A percentile compares a stretch with the other conserved stretches of the same genome.
These are phyloP conservation scores for Drosophila kurseongensis DNA, from an alignment of 1,140 invertebrate species.

Conservation along the genomic window DNA sequence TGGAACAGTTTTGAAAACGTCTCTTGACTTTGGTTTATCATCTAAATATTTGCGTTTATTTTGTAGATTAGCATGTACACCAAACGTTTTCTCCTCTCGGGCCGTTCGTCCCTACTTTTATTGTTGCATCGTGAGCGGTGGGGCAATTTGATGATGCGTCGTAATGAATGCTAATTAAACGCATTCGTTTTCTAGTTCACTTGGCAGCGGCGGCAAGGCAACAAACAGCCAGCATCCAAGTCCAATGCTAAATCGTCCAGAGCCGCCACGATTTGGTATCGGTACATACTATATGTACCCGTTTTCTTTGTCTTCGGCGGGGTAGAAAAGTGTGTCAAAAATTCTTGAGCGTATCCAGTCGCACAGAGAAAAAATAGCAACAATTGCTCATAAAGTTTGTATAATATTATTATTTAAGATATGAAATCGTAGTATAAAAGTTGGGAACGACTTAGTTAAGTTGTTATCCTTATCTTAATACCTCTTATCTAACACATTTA, in stretches of 20 bases:
- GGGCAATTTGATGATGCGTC: constrained; percentile 78
- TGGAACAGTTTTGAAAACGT: constrained; percentile 73
- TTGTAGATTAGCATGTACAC: constrained; percentile 75
- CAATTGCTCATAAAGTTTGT: background rate
- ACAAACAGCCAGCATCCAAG: constrained; percentile 47
- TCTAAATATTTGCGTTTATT: constrained; percentile 77
- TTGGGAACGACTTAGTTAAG: background rate
- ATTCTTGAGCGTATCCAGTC: constrained; percentile 71
- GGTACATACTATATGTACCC: constrained; percentile 17
- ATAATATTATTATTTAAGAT: background rate
- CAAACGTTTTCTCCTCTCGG: constrained; percentile 52
- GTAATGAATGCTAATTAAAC: constrained; percentile 84
- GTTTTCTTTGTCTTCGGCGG: constrained; percentile 24
- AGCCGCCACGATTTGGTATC: constrained; percentile 16
- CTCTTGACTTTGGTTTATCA: constrained; percentile 60
- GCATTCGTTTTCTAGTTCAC: constrained; percentile 83
- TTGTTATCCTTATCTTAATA: background rate
- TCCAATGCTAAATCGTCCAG: constrained; percentile 41
- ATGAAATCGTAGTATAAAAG: background rate
- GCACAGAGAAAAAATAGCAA: constrained; percentile 6
- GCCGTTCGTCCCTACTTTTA: constrained; percentile 41
- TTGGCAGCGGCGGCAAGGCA: constrained; percentile 56
- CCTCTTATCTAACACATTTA: background rate
- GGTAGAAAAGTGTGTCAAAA: constrained; percentile 72
- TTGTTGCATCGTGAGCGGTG: constrained; percentile 66